A percentile compares a stretch with the other conserved stretches of the same genome.
Conservation (phyloP, 2,797 vertebrate genomes). For the Microchirus variegatus region DNA sequence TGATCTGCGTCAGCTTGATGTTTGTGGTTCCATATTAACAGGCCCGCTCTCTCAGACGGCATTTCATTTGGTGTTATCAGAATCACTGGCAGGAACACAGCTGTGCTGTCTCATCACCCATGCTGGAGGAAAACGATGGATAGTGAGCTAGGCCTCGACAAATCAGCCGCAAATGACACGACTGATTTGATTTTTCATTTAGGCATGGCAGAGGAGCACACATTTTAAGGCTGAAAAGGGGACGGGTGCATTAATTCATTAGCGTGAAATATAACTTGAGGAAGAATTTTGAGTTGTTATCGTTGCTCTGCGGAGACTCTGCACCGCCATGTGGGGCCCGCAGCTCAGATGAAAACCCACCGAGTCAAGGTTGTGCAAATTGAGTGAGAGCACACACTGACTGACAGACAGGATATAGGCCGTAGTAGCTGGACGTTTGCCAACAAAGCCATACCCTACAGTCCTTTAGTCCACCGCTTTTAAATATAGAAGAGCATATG, state of each 20-base stretch:
- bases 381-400: slow-evolving; percentile 38
- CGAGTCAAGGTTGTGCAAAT: slow-evolving; percentile 47
- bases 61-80: slow-evolving; percentile 65
- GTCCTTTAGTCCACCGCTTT: slow-evolving; percentile 32
- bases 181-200: slow-evolving; percentile 62
- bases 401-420: slow-evolving; percentile 35
- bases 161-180: slow-evolving; percentile 65
- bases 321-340: background rate
- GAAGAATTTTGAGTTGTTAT: slow-evolving; percentile 54
- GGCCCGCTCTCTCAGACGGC: slow-evolving; percentile 50
- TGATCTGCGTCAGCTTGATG: slow-evolving; percentile 62
- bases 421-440: slow-evolving; percentile 30
- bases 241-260: slow-evolving; percentile 60
- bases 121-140: slow-evolving; percentile 27
- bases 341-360: slow-evolving; percentile 28
- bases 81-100: slow-evolving; percentile 66
- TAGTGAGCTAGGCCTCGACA: slow-evolving; percentile 47
- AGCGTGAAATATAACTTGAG: slow-evolving; percentile 67
- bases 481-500: slow-evolving; percentile 54
- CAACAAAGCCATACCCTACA: slow-evolving; percentile 19
- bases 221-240: slow-evolving; percentile 56
- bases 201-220: slow-evolving; percentile 35
- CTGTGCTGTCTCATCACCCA: slow-evolving; percentile 62
- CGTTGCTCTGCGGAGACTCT: slow-evolving; percentile 34
- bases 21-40: slow-evolving; percentile 57